Conservation (phyloP, 1,140 invertebrate genomes). For the Drosophila sturtevanti region DNA sequence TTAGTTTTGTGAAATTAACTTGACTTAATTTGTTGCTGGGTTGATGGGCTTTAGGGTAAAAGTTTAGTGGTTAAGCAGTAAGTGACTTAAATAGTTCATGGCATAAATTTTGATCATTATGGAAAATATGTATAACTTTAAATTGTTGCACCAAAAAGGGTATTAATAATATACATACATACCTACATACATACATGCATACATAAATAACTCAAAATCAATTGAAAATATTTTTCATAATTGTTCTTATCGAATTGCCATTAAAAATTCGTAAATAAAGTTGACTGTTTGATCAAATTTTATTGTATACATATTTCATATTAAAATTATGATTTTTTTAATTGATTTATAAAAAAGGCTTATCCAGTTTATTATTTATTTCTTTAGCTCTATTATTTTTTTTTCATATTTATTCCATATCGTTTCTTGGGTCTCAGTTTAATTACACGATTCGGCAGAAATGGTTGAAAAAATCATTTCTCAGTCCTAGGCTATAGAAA, state of each 20-base stretch:
- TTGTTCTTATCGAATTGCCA: too few relatives aligned
- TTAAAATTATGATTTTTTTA: background rate
- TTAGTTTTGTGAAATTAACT: slow-evolving; percentile 18
- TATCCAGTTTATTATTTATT: background rate
- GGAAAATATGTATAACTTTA: too few relatives aligned
- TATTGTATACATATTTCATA: background rate
- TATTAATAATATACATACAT: background rate
- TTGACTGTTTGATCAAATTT: too few relatives aligned
- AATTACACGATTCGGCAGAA: slow-evolving; percentile 8
- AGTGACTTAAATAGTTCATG: slow-evolving; percentile 1
- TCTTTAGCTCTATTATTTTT: background rate
- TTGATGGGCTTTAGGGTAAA: slow-evolving; percentile 1
- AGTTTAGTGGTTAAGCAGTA: background rate
- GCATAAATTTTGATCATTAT: background rate
- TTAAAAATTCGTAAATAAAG: too few relatives aligned
- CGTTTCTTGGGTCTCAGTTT: background rate
- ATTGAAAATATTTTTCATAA: too few relatives aligned
- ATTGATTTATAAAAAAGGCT: background rate
- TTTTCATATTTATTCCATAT: background rate
- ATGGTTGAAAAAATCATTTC: slow-evolving; percentile 4
- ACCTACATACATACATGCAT: too few relatives aligned
- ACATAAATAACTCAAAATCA: too few relatives aligned
- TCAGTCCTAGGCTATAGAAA: slow-evolving; percentile 1
- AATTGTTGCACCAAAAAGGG: too few relatives aligned
- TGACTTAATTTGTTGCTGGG: slow-evolving; percentile 13